phyloP scores from a whole-genome alignment of 2,888 invertebrate species.

The Rhagophthalmus giganteus region DNA sequence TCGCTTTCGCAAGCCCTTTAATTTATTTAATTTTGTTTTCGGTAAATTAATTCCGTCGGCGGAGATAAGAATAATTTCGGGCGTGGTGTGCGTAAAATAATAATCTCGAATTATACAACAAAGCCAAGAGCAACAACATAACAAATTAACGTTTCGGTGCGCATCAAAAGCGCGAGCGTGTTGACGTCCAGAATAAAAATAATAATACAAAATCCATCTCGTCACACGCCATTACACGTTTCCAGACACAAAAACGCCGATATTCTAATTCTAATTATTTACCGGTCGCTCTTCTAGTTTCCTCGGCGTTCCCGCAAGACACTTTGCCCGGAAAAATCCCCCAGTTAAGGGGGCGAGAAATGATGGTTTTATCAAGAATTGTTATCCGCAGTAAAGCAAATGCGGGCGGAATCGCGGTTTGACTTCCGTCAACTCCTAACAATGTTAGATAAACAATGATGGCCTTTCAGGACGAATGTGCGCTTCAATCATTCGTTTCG shows the following conservation, averaged over 20 bases:
- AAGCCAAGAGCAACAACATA: neutral
- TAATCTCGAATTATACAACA: too few relatives aligned
- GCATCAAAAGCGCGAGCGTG: neutral
- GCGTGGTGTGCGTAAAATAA: too few relatives aligned
- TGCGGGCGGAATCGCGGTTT: conserved; percentile 29
- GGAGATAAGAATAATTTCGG: too few relatives aligned
- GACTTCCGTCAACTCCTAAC: conserved; percentile 34
- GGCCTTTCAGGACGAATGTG: conserved; percentile 28
- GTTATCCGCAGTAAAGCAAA: conserved; percentile 20
- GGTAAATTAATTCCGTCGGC: neutral
- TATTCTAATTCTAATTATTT: conserved; percentile 21
- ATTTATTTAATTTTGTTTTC: neutral
- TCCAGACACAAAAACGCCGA: conserved; percentile 17
- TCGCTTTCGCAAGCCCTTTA: neutral
- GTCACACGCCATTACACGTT: conserved; percentile 13
- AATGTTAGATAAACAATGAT: conserved; percentile 34
- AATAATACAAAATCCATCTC: conserved; percentile 2
- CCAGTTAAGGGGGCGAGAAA: conserved; percentile 22
- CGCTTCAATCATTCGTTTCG: conserved; percentile 33
- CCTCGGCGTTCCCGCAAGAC: conserved; percentile 4
- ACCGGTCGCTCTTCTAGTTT: neutral
- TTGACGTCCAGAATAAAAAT: neutral
- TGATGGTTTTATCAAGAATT: conserved; percentile 28
- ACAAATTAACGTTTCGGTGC: neutral
- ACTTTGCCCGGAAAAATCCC: conserved; percentile 18